These are phyloP conservation scores for Arothron firmamentum DNA, from an alignment of 2,113 vertebrate genomes.

Conservation along the genomic window DNA sequence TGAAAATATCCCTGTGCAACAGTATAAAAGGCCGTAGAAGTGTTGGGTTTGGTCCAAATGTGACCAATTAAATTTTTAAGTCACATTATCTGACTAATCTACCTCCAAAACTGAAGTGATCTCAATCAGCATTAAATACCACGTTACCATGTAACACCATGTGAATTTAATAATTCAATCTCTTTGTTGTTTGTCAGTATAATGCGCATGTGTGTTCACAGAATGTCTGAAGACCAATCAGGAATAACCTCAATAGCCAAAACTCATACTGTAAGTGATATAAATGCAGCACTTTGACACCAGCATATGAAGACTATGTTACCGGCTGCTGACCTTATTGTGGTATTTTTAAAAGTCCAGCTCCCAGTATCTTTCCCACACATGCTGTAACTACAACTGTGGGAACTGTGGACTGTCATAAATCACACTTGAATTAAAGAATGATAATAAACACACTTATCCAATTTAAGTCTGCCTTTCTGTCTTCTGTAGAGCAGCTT, in stretches of 20 bases:
- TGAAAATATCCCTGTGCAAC: not conserved
- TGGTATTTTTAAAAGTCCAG: no score
- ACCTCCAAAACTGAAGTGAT: conserved; percentile 25
- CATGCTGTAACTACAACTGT: not conserved
- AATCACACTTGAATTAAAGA: conserved; percentile 30
- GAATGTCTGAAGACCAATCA: no score
- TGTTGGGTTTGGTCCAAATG: not conserved
- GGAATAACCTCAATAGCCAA: not conserved
- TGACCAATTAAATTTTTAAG: conserved; percentile 19
- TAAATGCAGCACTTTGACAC: not conserved
- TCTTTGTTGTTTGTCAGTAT: no score
- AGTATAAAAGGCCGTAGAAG: not conserved
- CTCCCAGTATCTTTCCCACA: not conserved
- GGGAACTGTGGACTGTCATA: conserved; percentile 1
- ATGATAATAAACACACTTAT: not conserved
- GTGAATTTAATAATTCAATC: no score
- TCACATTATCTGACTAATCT: conserved; percentile 18
- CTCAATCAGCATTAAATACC: no score
- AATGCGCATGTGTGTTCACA: no score
- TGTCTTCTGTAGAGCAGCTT: not conserved
- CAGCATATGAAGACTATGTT: no score
- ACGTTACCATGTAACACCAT: no score
- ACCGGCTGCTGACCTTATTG: no score
- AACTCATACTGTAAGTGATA: not conserved
- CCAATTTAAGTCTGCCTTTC: not conserved